These are phyloP conservation scores for Microtus montanus DNA, from an alignment of 2,113 vertebrate species.

Conservation along the genomic window DNA sequence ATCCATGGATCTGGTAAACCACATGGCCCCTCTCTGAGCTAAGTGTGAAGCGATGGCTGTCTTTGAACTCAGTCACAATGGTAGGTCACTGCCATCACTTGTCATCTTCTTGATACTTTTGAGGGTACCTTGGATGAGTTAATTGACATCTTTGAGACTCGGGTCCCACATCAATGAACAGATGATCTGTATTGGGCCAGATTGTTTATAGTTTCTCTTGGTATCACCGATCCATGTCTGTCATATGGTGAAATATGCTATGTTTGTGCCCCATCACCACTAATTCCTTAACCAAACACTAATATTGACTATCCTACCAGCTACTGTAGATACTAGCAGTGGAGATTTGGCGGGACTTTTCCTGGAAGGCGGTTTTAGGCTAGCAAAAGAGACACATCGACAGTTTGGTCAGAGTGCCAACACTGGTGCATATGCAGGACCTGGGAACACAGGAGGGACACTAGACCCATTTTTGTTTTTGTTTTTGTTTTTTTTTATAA, in stretches of 20 bases:
- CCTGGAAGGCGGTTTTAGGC: not conserved
- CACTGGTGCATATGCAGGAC: not conserved
- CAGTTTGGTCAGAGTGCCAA: not conserved
- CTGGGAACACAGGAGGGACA: not conserved
- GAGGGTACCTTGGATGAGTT: not conserved
- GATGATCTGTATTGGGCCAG: conserved; percentile 8
- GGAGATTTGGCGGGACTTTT: not conserved
- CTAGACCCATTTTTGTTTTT: not conserved
- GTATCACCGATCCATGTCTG: not conserved
- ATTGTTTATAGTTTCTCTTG: conserved; percentile 13
- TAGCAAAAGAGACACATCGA: conserved; percentile 8
- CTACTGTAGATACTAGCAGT: not conserved
- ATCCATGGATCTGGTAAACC: not conserved
- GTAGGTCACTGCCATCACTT: not conserved
- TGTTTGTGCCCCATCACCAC: not conserved
- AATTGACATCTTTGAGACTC: not conserved
- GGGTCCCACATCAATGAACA: conserved; percentile 20
- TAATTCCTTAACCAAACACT: not conserved
- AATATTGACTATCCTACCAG: not conserved
- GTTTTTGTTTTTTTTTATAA: no score
- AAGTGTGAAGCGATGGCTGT: not conserved
- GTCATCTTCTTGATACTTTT: not conserved
- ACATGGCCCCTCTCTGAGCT: not conserved
- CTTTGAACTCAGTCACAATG: not conserved
- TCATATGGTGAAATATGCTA: not conserved